These are phyloP conservation scores for Pluvianellus socialis DNA, from an alignment of 2,113 vertebrate genomes.

Conservation along the genomic window DNA sequence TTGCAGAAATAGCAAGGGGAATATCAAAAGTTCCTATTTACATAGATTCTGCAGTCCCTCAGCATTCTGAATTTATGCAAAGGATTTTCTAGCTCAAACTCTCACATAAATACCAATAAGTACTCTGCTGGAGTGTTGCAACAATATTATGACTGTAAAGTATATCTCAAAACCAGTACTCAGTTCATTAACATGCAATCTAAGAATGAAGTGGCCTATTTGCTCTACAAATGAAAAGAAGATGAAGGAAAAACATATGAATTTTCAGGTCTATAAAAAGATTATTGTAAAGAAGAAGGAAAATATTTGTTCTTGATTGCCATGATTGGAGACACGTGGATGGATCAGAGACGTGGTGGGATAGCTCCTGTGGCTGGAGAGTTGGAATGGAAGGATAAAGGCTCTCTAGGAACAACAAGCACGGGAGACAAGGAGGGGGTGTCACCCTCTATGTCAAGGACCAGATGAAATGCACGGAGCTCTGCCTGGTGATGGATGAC, in stretches of 20 bases:
- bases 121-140: accelerated
- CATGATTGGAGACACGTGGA: not conserved
- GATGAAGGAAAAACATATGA: not conserved
- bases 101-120: not conserved
- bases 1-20: not conserved
- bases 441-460: too few species aligned
- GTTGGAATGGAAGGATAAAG: too few species aligned
- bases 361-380: too few species aligned
- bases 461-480: too few species aligned
- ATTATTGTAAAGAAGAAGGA: not conserved
- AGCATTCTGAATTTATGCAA: not conserved
- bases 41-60: not conserved
- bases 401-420: too few species aligned
- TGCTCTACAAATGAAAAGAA: not conserved
- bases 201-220: not conserved
- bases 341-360: too few species aligned
- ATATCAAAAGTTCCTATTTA: not conserved
- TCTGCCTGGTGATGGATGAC: too few species aligned
- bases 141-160: not conserved
- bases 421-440: too few species aligned
- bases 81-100: not conserved
- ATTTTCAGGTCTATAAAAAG: not conserved
- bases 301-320: not conserved
- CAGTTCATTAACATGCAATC: not conserved
- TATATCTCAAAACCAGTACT: not conserved